phyloP scores from a whole-genome alignment of 2,113 vertebrate species.

The Microcebus tavaratra region DNA sequence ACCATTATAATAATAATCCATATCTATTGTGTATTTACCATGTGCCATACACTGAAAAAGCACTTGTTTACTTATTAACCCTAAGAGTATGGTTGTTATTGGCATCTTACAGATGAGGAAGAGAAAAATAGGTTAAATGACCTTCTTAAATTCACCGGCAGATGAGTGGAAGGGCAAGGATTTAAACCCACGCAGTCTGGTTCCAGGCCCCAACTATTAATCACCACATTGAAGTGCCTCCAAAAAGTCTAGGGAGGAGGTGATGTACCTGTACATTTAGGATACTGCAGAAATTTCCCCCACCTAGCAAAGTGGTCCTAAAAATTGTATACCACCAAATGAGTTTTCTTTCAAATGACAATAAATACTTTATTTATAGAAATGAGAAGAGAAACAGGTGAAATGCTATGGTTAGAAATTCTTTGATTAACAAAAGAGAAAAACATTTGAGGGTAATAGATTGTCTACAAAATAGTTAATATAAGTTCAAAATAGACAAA shows the following conservation, averaged over 20 bases:
- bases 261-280: neutral
- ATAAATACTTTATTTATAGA: neutral
- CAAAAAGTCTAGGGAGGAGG: neutral
- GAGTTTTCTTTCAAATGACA: neutral
- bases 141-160: neutral
- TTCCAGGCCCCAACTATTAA: neutral
- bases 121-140: slow-evolving; percentile 3
- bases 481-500: neutral
- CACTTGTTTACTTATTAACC: neutral
- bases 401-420: neutral
- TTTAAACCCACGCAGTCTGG: neutral
- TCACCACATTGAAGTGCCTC: neutral
- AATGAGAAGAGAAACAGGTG: neutral
- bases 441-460: neutral
- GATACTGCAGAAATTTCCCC: neutral
- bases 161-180: neutral
- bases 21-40: neutral
- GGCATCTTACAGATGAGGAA: neutral
- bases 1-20: neutral
- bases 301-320: neutral
- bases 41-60: neutral
- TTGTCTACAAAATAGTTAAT: neutral
- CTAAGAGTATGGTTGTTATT: neutral
- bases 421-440: neutral
- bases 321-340: neutral